phyloP scores from a whole-genome alignment of 2,113 vertebrate genomes.

The Rhagologus leucostigma region DNA sequence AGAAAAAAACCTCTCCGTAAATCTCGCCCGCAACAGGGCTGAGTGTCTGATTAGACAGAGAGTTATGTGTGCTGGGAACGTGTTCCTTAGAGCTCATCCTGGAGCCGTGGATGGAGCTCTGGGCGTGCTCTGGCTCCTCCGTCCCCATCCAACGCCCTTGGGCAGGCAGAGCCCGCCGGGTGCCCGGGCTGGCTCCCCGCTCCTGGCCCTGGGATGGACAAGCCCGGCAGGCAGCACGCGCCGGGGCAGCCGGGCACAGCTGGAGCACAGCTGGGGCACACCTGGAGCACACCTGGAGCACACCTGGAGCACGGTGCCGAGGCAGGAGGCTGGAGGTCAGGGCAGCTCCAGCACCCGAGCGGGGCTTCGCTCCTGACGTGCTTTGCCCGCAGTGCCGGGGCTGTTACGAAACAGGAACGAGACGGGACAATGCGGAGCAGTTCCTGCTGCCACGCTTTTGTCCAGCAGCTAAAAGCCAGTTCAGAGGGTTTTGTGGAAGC shows the following conservation, averaged over 20 bases:
- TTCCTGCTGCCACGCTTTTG: background rate
- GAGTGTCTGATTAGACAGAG: conserved; percentile 30
- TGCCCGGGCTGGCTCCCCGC: fast-evolving
- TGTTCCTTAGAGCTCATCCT: background rate
- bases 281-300: background rate
- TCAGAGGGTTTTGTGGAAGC: background rate
- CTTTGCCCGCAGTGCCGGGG: background rate
- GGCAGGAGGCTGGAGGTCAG: background rate
- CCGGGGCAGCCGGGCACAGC: background rate
- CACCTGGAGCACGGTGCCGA: background rate
- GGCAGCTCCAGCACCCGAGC: background rate
- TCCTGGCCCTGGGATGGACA: background rate
- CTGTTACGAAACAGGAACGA: background rate
- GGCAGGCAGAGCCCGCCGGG: fast-evolving
- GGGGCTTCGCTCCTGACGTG: background rate
- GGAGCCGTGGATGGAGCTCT: fast-evolving
- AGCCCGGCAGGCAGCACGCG: fast-evolving
- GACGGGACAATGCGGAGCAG: background rate
- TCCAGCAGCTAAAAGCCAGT: conserved; percentile 17
- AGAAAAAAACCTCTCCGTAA: conserved; percentile 25
- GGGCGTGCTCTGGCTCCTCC: background rate
- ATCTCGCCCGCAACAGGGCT: conserved; percentile 10
- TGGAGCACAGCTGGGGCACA: background rate
- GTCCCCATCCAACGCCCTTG: fast-evolving
- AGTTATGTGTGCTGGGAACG: background rate